Evolutionary conservation across 2,888 invertebrate species (phyloP), one percentile per base, ranked within the genome.

Genomic region (Argyra leucocephala): DNA sequence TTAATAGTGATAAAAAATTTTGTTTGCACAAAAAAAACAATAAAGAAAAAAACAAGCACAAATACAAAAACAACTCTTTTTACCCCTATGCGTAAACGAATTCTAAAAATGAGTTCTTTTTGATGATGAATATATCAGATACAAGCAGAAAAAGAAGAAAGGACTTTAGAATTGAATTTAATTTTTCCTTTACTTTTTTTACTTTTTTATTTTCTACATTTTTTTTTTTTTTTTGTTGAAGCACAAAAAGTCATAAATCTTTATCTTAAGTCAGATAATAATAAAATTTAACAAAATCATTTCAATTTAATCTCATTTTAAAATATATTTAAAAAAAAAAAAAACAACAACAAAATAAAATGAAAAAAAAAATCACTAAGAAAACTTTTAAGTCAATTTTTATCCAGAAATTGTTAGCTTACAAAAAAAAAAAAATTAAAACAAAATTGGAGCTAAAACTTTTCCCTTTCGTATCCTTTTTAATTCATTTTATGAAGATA

Each of bases 241-340:
- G 12, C 31, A 48, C 2, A 15, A 15, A 48, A 48, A 48, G 48
- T 48, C 48, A 48, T 48, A 48, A 48, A 48, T 48, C 48, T 48
- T 48, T 48, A 48, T 48, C 48, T 48, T 48, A 48, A 48, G 48
- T 18, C 48, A 48, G 48, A 48, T 48, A 48, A 48, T 48, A 48
- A 48, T 48, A 48, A 48, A 48, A 48, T 48, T 48, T 48, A 48
- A 48, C 48, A 48, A 48, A 48, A 48, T 48, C 48, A 48, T 48
- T 48, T 48, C 48, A 48, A 48, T 48, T 48, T 48, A 48, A 48
- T 48, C 48, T 48, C 15, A 18, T 48, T 48, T 48, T 15, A 48
- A 48, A 48, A 48, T 18, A n/a, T 31, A 18, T 15, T 48, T 48
- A 31, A 31, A 31, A 31, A 2, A 31, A 7, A 31, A 7, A 1